A percentile compares a stretch with the other conserved stretches of the same genome.
Evolutionary conservation across 2,113 vertebrate genomes (phyloP).

Genomic region (Urocolius indicus): DNA sequence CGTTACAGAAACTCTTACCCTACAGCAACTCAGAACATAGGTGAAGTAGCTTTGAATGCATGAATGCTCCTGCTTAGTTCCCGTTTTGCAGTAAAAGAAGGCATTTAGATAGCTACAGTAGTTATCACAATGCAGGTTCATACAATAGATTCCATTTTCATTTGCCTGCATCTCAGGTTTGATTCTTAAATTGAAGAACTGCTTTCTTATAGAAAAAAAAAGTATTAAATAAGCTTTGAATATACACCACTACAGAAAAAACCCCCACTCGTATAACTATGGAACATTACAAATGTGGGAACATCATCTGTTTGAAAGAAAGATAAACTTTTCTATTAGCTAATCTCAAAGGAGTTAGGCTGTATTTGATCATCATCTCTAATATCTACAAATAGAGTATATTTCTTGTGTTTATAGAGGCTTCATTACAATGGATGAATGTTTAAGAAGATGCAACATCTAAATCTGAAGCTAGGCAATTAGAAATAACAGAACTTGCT

Average conservation of each 20-base stretch:
- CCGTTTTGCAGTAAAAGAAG: background rate
- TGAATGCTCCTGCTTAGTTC: background rate
- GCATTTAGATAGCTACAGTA: background rate
- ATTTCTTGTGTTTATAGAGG: background rate
- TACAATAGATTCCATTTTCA: background rate
- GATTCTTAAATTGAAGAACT: background rate
- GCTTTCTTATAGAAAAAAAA: background rate
- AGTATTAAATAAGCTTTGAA: background rate
- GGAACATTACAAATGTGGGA: background rate
- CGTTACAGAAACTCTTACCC: background rate
- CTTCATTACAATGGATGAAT: background rate
- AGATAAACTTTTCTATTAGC: background rate
- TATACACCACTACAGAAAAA: background rate
- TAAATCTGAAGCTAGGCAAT: background rate
- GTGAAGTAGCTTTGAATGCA: background rate
- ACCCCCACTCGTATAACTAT: rapidly evolving
- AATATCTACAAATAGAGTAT: background rate
- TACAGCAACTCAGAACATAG: background rate
- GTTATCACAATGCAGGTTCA: background rate
- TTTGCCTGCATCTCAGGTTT: background rate
- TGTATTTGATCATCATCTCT: background rate
- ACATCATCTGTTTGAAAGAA: background rate
- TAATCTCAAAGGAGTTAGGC: background rate
- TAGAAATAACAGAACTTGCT: background rate
- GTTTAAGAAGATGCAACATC: background rate